Evolutionary conservation across 2,113 vertebrate species (phyloP).

Genomic region (Gorsachius goisagi): DNA sequence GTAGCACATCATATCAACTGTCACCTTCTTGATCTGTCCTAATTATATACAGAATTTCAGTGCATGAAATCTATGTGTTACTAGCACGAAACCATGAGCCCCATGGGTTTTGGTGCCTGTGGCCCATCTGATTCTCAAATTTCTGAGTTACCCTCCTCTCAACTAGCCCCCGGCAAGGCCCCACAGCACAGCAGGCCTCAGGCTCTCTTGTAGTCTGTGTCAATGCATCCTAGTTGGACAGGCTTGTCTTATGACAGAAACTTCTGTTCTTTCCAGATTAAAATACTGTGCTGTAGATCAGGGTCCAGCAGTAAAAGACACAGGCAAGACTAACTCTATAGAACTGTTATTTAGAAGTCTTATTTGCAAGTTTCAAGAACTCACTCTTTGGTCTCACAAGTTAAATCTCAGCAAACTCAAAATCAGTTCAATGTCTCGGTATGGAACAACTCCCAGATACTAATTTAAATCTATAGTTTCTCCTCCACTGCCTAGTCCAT

Average conservation of each 20-base stretch:
- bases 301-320: background rate
- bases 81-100: background rate
- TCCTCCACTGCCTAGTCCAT: background rate
- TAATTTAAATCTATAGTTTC: background rate
- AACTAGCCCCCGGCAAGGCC: background rate
- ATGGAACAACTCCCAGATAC: background rate
- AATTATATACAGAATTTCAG: slow-evolving; percentile 4
- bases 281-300: background rate
- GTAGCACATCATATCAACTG: background rate
- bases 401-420: background rate
- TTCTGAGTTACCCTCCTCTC: background rate
- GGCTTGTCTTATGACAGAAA: background rate
- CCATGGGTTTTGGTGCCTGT: background rate
- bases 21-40: slow-evolving; percentile 11
- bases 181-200: background rate
- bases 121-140: background rate
- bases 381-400: background rate
- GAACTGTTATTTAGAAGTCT: background rate
- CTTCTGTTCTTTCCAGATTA: background rate
- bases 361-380: background rate
- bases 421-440: background rate
- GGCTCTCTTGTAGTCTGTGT: background rate
- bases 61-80: background rate
- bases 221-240: background rate
- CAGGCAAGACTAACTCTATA: background rate